A percentile compares a stretch with the other conserved stretches of the same genome.
These are phyloP conservation scores for Notothenia coriiceps DNA, from an alignment of 2,113 vertebrate genomes.

Conservation along the genomic window DNA sequence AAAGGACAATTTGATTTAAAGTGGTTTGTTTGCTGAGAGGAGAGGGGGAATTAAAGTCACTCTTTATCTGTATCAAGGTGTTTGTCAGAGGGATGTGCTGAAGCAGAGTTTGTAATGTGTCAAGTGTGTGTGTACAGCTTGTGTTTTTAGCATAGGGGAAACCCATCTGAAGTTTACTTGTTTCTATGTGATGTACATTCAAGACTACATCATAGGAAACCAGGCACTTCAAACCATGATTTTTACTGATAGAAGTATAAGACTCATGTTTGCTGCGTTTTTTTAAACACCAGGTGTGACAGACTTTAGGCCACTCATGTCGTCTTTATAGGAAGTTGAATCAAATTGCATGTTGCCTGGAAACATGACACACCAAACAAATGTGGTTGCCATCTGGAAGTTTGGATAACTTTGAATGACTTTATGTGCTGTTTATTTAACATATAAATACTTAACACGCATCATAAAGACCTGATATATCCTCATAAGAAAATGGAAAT, in stretches of 20 bases:
- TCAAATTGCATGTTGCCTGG: not conserved
- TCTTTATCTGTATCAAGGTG: slow-evolving; percentile 43
- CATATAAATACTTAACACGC: not conserved
- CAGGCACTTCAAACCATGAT: not conserved
- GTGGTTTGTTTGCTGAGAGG: slow-evolving; percentile 51
- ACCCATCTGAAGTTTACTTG: not conserved
- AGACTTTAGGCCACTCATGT: not conserved
- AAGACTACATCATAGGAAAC: not conserved
- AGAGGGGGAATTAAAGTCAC: slow-evolving; percentile 43
- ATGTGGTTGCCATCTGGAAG: too few species aligned
- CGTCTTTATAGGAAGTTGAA: not conserved
- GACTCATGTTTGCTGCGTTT: not conserved
- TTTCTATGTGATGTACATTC: not conserved
- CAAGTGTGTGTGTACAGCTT: slow-evolving; percentile 33
- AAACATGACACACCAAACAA: too few species aligned
- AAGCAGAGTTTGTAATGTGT: slow-evolving; percentile 30
- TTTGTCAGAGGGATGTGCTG: slow-evolving; percentile 28
- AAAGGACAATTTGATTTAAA: slow-evolving; percentile 72
- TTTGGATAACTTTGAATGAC: not conserved
- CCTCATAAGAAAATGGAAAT: too few species aligned
- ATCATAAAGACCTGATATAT: too few species aligned
- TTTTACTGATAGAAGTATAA: not conserved
- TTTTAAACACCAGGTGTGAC: not conserved
- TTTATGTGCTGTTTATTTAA: not conserved
- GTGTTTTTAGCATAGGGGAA: not conserved